Evolutionary conservation across 2,797 vertebrate species (phyloP), one percentile per base, ranked within the genome.

Genomic region (Pygocentrus nattereri): DNA sequence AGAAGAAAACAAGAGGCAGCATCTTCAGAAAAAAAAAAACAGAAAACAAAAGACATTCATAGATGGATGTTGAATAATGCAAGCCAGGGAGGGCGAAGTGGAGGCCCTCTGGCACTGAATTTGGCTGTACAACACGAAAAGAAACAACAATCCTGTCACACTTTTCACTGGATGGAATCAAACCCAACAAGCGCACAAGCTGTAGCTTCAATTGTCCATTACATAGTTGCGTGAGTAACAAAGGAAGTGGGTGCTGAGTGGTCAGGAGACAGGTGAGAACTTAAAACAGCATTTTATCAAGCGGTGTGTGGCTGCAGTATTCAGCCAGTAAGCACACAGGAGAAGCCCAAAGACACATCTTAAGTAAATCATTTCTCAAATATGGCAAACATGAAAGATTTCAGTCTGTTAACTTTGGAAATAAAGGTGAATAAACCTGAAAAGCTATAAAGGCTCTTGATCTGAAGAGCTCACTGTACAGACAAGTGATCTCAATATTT

Each of bases 41-140:
- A 3, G 2, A 71, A 49, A 83, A 85, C 76, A 85, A 84, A n/a
- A 85, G 73, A 79, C 68, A 30, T 83, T 85, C 47, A 52, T 54
- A 68, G 74, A 69, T 73, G 79, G 34, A 58, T 47, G 56, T 50
- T 86, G 65, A 86, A 88, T 86, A 82, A 86, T 87, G 85, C 71
- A 85, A 59, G 62, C 18, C 31, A 15, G 74, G 70, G 52, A 80
- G 62, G 62, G 56, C 7, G 12, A 44, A 34, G 62, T 10, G 31
- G 25, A 67, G 38, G 31, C 21, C 21, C 38, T 34, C 25, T 23
- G 30, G 30, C 74, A 61, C 38, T 52, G 47, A 78, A 49, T 25
- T 0, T 30, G 25, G 41, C 58, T 30, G 72, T 76, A 79, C 18
- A 58, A 54, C 41, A 76, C 13, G 61, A 65, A 52, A 85, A 13